phyloP scores from a whole-genome alignment of 2,888 invertebrate species.

The Proisotoma minuta region DNA sequence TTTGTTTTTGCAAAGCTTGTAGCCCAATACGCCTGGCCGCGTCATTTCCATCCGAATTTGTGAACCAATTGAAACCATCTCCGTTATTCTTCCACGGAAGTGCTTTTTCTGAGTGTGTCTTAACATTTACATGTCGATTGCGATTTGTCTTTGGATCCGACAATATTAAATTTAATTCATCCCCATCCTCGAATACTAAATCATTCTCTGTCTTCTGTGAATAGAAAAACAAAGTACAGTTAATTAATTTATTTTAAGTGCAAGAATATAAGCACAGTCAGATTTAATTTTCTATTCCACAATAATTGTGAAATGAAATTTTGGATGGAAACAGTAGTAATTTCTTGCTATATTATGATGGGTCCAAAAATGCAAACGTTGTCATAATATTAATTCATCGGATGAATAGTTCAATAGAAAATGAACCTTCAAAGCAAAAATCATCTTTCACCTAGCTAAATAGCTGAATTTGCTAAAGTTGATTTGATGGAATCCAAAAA shows the following conservation, averaged over 20 bases:
- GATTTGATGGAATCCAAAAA: conserved; percentile 5
- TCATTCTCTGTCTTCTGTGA: conserved; percentile 43
- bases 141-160: conserved; percentile 8
- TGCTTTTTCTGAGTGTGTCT: not conserved
- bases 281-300: too few relatives aligned
- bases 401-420: too few relatives aligned
- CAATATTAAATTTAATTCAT: conserved; percentile 33
- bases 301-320: too few relatives aligned
- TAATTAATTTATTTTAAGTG: not conserved
- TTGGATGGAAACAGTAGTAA: too few relatives aligned
- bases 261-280: too few relatives aligned
- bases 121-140: not conserved
- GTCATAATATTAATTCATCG: too few relatives aligned
- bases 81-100: conserved; percentile 8
- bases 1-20: too few relatives aligned
- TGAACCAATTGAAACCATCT: too few relatives aligned
- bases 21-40: too few relatives aligned
- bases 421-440: not conserved
- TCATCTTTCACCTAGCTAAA: not conserved
- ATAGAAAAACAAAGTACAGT: conserved; percentile 17
- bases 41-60: too few relatives aligned
- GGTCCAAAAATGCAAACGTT: too few relatives aligned
- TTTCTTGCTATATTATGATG: too few relatives aligned
- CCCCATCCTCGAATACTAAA: conserved; percentile 40
- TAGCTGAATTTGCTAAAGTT: conserved; percentile 2